phyloP scores from a whole-genome alignment of 92 coral and sea anemone genomes.

The Hydrozoanthus gracilis region DNA sequence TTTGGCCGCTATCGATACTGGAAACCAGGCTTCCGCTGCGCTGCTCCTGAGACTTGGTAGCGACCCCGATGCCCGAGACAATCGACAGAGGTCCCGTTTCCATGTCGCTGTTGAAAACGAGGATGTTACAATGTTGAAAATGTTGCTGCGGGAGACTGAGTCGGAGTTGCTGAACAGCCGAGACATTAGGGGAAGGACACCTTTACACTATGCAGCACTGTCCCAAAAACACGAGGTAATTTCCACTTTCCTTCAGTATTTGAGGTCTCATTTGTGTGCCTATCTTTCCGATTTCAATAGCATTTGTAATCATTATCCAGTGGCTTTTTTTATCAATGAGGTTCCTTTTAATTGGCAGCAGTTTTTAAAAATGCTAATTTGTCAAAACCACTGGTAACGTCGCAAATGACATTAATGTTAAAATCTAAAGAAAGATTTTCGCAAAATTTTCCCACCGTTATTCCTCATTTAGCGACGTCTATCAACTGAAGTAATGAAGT shows the following conservation, averaged over 20 bases:
- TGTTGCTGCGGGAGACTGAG: slow-evolving; percentile 55
- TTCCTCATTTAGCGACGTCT: too few relatives aligned
- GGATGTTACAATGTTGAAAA: slow-evolving; percentile 38
- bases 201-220: slow-evolving; percentile 73
- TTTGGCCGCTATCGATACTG: slow-evolving; percentile 61
- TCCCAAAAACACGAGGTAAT: slow-evolving; percentile 60
- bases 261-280: too few relatives aligned
- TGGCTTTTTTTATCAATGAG: too few relatives aligned
- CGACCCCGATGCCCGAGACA: slow-evolving; percentile 64
- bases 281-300: too few relatives aligned
- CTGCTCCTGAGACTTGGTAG: slow-evolving; percentile 68
- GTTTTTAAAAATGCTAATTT: too few relatives aligned
- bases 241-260: neutral
- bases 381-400: too few relatives aligned
- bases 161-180: slow-evolving; percentile 48
- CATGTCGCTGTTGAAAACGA: slow-evolving; percentile 72
- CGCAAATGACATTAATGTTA: too few relatives aligned
- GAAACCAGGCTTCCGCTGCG: slow-evolving; percentile 62
- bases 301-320: too few relatives aligned
- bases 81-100: slow-evolving; percentile 63
- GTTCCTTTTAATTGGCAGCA: too few relatives aligned
- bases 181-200: slow-evolving; percentile 67
- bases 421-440: too few relatives aligned
- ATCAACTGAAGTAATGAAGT: too few relatives aligned
- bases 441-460: too few relatives aligned